These are phyloP conservation scores for Caenorhabditis sp. DNA, from an alignment of 2,888 invertebrate species.

Conservation along the genomic window DNA sequence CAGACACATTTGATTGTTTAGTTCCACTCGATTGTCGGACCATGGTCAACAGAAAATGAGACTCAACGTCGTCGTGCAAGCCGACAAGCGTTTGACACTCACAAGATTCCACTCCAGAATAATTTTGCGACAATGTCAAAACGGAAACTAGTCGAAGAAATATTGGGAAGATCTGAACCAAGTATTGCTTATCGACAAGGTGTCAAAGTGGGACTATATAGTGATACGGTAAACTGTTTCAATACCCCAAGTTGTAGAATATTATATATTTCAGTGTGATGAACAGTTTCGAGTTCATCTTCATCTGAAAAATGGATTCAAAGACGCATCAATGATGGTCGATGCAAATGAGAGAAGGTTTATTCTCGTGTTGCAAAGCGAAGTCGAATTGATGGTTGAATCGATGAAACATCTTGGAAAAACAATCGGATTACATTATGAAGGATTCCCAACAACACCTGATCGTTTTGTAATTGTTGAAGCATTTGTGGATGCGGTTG, in stretches of 20 bases:
- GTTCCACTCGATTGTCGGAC: constrained; percentile 45
- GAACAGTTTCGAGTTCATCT: constrained; percentile 28
- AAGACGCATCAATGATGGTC: constrained; percentile 38
- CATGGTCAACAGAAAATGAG: constrained; percentile 47
- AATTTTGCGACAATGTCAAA: constrained; percentile 27
- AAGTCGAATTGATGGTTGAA: constrained; percentile 43
- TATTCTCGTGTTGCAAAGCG: constrained; percentile 49
- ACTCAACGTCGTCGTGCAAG: constrained; percentile 47
- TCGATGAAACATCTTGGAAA: constrained; percentile 43
- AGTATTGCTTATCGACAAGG: constrained; percentile 52
- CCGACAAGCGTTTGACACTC: constrained; percentile 57
- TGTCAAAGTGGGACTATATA: constrained; percentile 51
- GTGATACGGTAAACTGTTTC: constrained; percentile 17
- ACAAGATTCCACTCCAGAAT: constrained; percentile 52
- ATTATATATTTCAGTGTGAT: constrained; percentile 17
- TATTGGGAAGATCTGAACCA: constrained; percentile 56
- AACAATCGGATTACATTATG: constrained; percentile 46
- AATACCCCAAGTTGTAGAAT: too few relatives aligned
- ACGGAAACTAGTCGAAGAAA: constrained; percentile 47
- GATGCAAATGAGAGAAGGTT: constrained; percentile 44
- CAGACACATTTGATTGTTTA: background rate
- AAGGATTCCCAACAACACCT: constrained; percentile 49
- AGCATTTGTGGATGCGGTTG: constrained; percentile 57
- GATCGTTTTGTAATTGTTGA: constrained; percentile 53
- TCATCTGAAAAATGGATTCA: constrained; percentile 34